Evolutionary conservation across 2,113 vertebrate species (phyloP).

Genomic region (Pachyramphus minor): DNA sequence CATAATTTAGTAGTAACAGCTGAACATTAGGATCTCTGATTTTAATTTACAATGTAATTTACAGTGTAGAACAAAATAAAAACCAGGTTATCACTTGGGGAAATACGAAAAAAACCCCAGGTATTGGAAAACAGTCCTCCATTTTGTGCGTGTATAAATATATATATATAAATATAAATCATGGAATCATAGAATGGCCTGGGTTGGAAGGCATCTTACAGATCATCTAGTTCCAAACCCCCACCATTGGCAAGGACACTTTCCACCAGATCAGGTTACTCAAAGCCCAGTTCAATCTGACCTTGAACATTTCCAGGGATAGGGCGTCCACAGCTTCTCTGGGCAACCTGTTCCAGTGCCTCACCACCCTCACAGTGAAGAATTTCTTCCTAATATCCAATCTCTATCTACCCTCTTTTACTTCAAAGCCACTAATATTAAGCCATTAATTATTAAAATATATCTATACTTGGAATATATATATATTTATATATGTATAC

Average conservation of each 20-base stretch:
- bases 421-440: background rate
- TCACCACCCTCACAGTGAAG: background rate
- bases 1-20: background rate
- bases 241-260: background rate
- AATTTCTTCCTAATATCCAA: background rate
- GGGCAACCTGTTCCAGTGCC: background rate
- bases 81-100: background rate
- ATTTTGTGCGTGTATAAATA: background rate
- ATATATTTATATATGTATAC: background rate
- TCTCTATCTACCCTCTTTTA: background rate
- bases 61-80: background rate
- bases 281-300: background rate
- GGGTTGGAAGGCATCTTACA: background rate
- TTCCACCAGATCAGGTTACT: background rate
- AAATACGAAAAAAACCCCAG: background rate
- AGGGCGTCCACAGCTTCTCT: background rate
- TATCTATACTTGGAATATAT: background rate
- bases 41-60: constrained; percentile 10
- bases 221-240: background rate
- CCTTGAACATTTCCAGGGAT: background rate
- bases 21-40: background rate
- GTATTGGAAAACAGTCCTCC: background rate
- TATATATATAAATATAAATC: background rate
- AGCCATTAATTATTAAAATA: background rate
- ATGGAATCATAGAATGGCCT: background rate